A percentile compares a stretch with the other conserved stretches of the same genome.
Evolutionary conservation across 92 coral and sea anemone genomes (phyloP).

Genomic region (Heliopora coerulea): DNA sequence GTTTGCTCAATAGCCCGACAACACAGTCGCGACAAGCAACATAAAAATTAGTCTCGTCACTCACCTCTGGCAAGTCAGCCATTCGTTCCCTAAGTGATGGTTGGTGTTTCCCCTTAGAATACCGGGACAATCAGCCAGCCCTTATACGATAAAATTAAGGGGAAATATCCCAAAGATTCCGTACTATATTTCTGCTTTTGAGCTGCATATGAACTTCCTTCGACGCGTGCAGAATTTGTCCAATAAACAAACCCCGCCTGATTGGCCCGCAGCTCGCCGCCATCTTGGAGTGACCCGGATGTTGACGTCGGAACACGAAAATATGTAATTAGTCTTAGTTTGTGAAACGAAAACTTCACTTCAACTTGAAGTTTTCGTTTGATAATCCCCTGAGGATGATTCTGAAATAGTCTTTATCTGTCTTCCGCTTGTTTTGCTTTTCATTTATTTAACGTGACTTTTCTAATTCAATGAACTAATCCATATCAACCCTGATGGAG

Average conservation of each 20-base stretch:
- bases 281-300: constrained; percentile 98
- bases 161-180: constrained; percentile 26
- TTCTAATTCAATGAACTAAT: too few relatives aligned
- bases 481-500: too few relatives aligned
- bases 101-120: constrained; percentile 96
- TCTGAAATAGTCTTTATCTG: too few relatives aligned
- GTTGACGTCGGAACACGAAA: constrained; percentile 61
- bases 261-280: constrained; percentile 99
- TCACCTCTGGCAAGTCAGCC: constrained; percentile 95
- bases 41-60: constrained; percentile 68
- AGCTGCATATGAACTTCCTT: constrained; percentile 76
- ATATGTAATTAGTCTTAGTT: neutral
- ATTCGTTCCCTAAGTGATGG: constrained; percentile 55
- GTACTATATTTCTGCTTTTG: constrained; percentile 21
- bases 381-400: too few relatives aligned
- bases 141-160: constrained; percentile 77
- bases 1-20: constrained; percentile 91
- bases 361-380: too few relatives aligned
- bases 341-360: too few relatives aligned
- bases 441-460: too few relatives aligned
- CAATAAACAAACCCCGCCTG: constrained; percentile 99
- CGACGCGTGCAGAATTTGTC: constrained; percentile 88
- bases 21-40: constrained; percentile 97
- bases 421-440: too few relatives aligned
- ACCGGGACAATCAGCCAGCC: constrained; percentile 90